A percentile compares a stretch with the other conserved stretches of the same genome.
Conservation (phyloP, 2,888 invertebrate genomes). For the Noctua janthina region DNA sequence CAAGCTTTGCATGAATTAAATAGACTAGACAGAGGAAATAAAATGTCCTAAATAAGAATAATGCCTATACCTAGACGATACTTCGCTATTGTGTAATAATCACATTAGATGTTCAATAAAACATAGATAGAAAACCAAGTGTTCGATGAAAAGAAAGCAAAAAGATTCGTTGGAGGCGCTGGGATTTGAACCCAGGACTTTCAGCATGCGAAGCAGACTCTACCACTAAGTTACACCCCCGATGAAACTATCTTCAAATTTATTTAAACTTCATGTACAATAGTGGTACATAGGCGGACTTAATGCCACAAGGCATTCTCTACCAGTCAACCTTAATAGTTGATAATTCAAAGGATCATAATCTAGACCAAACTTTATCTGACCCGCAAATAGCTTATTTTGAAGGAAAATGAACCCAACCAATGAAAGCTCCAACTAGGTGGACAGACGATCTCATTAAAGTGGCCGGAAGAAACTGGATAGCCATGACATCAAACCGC, state of each 20-base stretch:
- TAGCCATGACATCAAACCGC: too few species aligned
- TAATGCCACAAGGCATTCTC: too few species aligned
- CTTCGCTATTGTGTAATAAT: not conserved
- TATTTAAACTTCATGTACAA: too few species aligned
- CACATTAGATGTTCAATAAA: not conserved
- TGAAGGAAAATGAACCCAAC: not conserved
- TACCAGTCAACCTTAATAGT: too few species aligned
- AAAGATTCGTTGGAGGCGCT: constrained; percentile 87
- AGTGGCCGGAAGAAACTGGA: too few species aligned
- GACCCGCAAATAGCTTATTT: not conserved
- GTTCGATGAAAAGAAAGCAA: not conserved
- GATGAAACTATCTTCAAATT: not conserved
- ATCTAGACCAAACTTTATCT: not conserved
- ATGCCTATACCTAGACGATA: not conserved
- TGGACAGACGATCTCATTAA: too few species aligned
- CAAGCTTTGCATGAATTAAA: not conserved
- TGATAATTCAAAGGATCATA: not conserved
- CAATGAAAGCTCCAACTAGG: not conserved
- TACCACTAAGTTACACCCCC: constrained; percentile 26
- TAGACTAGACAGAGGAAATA: not conserved
- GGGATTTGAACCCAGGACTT: constrained; percentile 92
- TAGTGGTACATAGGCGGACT: too few species aligned
- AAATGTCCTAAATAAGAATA: not conserved
- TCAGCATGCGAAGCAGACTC: constrained; percentile 92
- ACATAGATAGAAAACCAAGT: not conserved